These are phyloP conservation scores for Puma concolor DNA, from an alignment of 2,113 vertebrate genomes.

Conservation along the genomic window DNA sequence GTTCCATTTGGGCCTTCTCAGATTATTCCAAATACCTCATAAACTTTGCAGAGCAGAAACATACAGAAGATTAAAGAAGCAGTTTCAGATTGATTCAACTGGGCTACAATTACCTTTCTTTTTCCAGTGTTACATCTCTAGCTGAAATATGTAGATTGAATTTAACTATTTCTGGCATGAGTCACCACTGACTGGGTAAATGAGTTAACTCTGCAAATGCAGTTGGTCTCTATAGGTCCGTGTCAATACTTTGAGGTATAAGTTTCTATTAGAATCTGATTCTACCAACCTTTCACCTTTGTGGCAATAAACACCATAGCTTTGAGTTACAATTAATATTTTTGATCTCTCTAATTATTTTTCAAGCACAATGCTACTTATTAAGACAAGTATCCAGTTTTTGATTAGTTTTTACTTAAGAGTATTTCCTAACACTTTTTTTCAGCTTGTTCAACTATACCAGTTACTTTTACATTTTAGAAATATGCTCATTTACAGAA, in stretches of 20 bases:
- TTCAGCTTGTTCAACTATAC: background rate
- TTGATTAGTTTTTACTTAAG: background rate
- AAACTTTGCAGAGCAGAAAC: constrained; percentile 31
- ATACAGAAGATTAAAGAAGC: constrained; percentile 29
- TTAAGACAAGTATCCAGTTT: background rate
- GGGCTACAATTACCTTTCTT: background rate
- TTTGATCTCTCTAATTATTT: background rate
- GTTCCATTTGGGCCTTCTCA: constrained; percentile 33
- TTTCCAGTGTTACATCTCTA: background rate
- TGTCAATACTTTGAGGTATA: background rate
- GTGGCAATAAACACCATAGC: background rate
- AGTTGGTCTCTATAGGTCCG: background rate
- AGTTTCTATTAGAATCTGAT: background rate
- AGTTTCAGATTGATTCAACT: background rate
- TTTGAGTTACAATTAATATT: background rate
- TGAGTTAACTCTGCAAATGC: constrained; percentile 31
- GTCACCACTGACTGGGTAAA: background rate
- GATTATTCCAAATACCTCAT: constrained; percentile 33
- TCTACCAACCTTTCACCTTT: background rate
- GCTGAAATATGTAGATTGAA: constrained; percentile 12
- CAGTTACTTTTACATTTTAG: background rate
- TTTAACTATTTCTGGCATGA: constrained; percentile 34
- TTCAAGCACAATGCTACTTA: background rate
- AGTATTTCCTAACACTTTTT: background rate
- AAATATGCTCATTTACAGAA: constrained; percentile 10